Percentiles rank a stretch among this genome's conserved stretches.
phyloP scores from a whole-genome alignment of 1,140 invertebrate genomes.

The Listronotus oregonensis region DNA sequence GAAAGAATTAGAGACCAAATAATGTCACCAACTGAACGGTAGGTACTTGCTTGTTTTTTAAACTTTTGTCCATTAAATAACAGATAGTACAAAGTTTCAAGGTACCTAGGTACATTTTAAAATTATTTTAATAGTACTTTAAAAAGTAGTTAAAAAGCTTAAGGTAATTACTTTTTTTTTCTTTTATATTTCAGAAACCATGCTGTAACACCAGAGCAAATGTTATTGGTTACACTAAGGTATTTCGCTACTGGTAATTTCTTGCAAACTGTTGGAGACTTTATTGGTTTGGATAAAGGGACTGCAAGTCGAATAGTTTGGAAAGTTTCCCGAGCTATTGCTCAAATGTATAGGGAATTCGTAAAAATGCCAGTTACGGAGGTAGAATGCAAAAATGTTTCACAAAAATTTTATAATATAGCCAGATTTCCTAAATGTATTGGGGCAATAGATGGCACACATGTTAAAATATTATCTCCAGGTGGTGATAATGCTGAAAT shows the following conservation, averaged over 20 bases:
- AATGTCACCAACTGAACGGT: too few relatives aligned
- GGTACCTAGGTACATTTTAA: too few relatives aligned
- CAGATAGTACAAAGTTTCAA: too few relatives aligned
- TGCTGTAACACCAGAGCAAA: constrained; percentile 17
- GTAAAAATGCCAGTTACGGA: constrained; percentile 44
- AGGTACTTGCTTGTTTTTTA: too few relatives aligned
- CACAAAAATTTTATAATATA: constrained; percentile 42
- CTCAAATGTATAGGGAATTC: constrained; percentile 6
- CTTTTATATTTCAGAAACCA: constrained; percentile 20
- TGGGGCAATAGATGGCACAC: constrained; percentile 51
- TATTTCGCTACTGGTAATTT: constrained; percentile 27
- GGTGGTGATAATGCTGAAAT: constrained; percentile 46
- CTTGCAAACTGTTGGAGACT: constrained; percentile 18
- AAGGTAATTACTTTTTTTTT: too few relatives aligned
- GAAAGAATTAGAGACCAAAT: too few relatives aligned
- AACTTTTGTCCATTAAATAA: not conserved
- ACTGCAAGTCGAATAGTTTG: constrained; percentile 19
- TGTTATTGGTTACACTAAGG: constrained; percentile 17
- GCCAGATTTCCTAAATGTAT: constrained; percentile 47
- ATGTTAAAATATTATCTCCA: constrained; percentile 40
- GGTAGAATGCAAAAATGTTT: constrained; percentile 33
- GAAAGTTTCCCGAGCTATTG: constrained; percentile 8
- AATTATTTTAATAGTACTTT: too few relatives aligned
- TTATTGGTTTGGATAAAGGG: constrained; percentile 20
- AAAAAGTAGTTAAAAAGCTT: too few relatives aligned